A percentile compares a stretch with the other conserved stretches of the same genome.
These are phyloP conservation scores for Heterohyrax brucei DNA, from an alignment of 2,797 vertebrate species.

Conservation along the genomic window DNA sequence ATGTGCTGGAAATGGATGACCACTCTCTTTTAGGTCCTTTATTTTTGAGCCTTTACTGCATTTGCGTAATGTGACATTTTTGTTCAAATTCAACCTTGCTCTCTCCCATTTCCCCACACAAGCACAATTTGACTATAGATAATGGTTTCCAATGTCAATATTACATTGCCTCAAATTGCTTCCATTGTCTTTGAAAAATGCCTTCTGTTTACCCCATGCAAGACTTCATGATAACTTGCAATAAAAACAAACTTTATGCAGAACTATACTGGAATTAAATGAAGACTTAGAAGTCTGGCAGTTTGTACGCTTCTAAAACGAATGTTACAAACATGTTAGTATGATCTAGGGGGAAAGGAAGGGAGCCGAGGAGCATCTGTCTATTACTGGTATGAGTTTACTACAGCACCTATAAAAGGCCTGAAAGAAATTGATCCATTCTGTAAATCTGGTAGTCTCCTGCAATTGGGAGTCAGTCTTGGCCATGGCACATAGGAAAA, in stretches of 20 bases:
- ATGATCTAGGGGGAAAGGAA: not conserved
- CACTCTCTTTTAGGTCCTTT: slow-evolving; percentile 20
- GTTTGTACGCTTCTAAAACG: slow-evolving; percentile 61
- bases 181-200: slow-evolving; percentile 51
- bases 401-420: slow-evolving; percentile 50
- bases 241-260: slow-evolving; percentile 54
- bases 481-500: slow-evolving; percentile 53
- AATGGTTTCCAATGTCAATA: slow-evolving; percentile 60
- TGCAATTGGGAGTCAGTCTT: slow-evolving; percentile 64
- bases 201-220: slow-evolving; percentile 17
- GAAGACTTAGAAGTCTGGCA: slow-evolving; percentile 18
- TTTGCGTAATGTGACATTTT: slow-evolving; percentile 67
- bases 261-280: slow-evolving; percentile 57
- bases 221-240: slow-evolving; percentile 15
- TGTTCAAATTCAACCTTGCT: slow-evolving; percentile 45
- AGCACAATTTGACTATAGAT: slow-evolving; percentile 59
- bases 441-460: slow-evolving; percentile 31
- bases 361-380: slow-evolving; percentile 48
- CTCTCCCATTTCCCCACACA: slow-evolving; percentile 63
- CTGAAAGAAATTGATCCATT: slow-evolving; percentile 26
- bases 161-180: slow-evolving; percentile 54
- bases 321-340: slow-evolving; percentile 49
- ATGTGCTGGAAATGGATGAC: slow-evolving; percentile 8
- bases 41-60: slow-evolving; percentile 55
- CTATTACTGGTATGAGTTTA: slow-evolving; percentile 8